Evolutionary conservation across 1,140 invertebrate species (phyloP), one percentile per base, ranked within the genome.

Genomic region (Danaus melanippus): DNA sequence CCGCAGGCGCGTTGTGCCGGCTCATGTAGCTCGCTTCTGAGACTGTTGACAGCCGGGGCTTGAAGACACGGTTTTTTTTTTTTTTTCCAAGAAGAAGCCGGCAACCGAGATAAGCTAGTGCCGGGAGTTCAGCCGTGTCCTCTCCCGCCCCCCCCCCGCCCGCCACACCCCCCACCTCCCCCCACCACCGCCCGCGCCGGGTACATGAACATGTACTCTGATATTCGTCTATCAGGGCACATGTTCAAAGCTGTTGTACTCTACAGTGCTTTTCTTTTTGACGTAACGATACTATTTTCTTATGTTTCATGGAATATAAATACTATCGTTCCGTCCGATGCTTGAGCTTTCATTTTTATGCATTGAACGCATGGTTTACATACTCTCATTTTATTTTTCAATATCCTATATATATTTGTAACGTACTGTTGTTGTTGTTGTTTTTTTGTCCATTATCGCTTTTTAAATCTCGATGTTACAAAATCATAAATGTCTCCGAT

Each of bases 361-460:
- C 53, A 56, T 58, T 56, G 43, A 58, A 32, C 49, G 63, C 63
- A 65, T 65, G 62, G 42, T 62, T 32, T 56, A 62, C 59, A 61
- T 61, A 44, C 40, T 50, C 17, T 50, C 57, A 50, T 58, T 53
- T 50, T 58, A 32, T 40, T 50, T 45, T 52, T 58, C 48, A 47
- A 12, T 10, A 10, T 47, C 12, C 48, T 12, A 42, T 46, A 49
- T 58, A 50, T 48, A 12, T 53, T 53, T 46, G 52, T 46, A 52
- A 52, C 47, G 46, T 39, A 21, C 43, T 17, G 51, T 43, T 32
- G 51, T 43, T 15, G 15, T 15, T n/a, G n/a, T n/a, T n/a, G n/a
- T 15, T 15, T 58, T 59, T 43, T 48, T 44, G 42, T 43, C 45
- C 52, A 59, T 59, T 45, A 44, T 59, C 46, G 57, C 57, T 59